phyloP scores from a whole-genome alignment of 2,797 vertebrate genomes.

The Ctenopoma multispine region DNA sequence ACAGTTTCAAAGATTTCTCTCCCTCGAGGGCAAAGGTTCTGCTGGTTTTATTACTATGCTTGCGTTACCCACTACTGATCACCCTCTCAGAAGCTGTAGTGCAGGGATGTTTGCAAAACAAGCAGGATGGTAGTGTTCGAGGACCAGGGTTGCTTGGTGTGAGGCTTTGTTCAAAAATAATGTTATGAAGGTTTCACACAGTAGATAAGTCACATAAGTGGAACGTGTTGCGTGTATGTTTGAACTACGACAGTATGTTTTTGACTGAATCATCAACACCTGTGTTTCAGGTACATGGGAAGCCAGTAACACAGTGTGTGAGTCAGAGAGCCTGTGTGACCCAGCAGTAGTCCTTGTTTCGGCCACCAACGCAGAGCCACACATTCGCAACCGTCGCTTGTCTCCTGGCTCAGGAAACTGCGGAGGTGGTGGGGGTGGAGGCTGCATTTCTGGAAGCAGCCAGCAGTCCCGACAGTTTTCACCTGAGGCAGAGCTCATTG shows the following conservation, averaged over 20 bases:
- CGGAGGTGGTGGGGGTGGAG: conserved; percentile 84
- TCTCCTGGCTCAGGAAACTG: conserved; percentile 85
- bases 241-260: neutral
- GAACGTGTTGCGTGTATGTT: neutral
- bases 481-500: conserved; percentile 59
- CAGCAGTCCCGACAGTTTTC: conserved; percentile 70
- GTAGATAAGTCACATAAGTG: neutral
- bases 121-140: too few relatives aligned
- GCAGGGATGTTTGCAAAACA: too few relatives aligned
- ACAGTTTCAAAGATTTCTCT: too few relatives aligned
- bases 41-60: too few relatives aligned
- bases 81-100: too few relatives aligned
- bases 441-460: conserved; percentile 74
- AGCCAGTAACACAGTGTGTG: conserved; percentile 83
- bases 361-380: conserved; percentile 85
- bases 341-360: conserved; percentile 86
- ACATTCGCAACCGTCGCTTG: conserved; percentile 88
- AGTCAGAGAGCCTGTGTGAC: conserved; percentile 86
- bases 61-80: too few relatives aligned
- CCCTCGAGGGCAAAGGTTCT: too few relatives aligned
- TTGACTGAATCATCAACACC: neutral
- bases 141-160: too few relatives aligned
- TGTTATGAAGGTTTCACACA: neutral
- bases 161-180: neutral
- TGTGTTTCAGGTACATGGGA: conserved; percentile 86